A percentile compares a stretch with the other conserved stretches of the same genome.
phyloP scores from a whole-genome alignment of 2,797 vertebrate species.

The Helostoma temminkii region DNA sequence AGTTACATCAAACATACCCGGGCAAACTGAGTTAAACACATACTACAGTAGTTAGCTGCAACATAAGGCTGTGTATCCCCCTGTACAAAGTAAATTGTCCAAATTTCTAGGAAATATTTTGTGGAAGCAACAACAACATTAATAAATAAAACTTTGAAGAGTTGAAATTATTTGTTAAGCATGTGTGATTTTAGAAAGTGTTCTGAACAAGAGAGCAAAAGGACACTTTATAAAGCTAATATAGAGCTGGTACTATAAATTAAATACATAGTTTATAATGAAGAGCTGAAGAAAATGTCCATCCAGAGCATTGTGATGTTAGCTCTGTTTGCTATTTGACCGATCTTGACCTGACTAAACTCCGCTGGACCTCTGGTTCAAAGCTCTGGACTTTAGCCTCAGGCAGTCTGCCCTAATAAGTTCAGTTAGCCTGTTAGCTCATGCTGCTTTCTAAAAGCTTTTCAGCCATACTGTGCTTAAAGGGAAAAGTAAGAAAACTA shows the following conservation, averaged over 20 bases:
- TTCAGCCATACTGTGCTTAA: conserved; percentile 17
- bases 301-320: conserved; percentile 40
- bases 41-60: background rate
- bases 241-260: background rate
- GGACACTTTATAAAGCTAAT: background rate
- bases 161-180: background rate
- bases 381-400: conserved; percentile 83
- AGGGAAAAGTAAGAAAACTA: conserved; percentile 1
- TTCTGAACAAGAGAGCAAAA: background rate
- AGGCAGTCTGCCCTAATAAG: conserved; percentile 90
- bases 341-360: conserved; percentile 77
- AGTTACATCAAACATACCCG: conserved; percentile 25
- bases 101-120: conserved; percentile 7
- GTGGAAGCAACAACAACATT: background rate
- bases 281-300: conserved; percentile 9
- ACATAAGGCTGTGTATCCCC: background rate
- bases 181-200: background rate
- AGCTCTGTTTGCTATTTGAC: conserved; percentile 58
- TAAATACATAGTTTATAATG: background rate
- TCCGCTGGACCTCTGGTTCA: conserved; percentile 74
- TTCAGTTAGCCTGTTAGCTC: conserved; percentile 86
- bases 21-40: conserved; percentile 26
- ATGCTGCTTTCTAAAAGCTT: conserved; percentile 78
- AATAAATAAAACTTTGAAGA: background rate
- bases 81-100: background rate